Conservation (phyloP, 2,888 invertebrate species). For the Endotricha flammealis region DNA sequence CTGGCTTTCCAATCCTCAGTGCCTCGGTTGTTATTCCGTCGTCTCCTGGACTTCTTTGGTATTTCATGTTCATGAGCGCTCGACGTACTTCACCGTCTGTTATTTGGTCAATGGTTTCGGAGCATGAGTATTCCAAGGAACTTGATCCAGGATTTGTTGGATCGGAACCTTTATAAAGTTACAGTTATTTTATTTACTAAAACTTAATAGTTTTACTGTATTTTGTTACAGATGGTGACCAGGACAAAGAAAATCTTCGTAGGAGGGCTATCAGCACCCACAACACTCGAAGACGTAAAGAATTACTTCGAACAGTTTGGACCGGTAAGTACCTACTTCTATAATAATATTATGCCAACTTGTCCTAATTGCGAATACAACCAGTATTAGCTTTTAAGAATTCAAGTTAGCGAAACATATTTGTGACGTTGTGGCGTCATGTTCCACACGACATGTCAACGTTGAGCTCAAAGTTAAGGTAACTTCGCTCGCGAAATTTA, state of each 20-base stretch:
- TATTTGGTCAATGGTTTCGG: no score
- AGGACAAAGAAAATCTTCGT: conserved; percentile 99
- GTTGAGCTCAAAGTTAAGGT: conserved; percentile 41
- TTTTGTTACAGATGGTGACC: conserved; percentile 96
- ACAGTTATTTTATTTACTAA: conserved; percentile 14
- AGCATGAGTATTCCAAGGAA: no score
- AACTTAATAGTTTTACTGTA: conserved; percentile 20
- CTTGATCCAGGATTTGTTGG: no score
- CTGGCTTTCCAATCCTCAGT: no score
- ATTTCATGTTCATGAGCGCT: no score
- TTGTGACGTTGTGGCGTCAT: conserved; percentile 27
- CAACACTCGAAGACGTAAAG: conserved; percentile 99
- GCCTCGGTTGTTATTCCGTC: no score
- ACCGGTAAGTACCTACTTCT: conserved; percentile 86
- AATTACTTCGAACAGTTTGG: conserved; percentile 99
- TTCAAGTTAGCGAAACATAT: conserved; percentile 21
- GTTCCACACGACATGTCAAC: conserved; percentile 43
- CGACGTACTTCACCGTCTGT: no score
- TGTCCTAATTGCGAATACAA: no score
- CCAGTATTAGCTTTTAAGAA: conserved; percentile 5
- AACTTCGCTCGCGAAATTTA: conserved; percentile 53
- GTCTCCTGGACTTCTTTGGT: no score
- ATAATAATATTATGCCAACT: conserved; percentile 2
- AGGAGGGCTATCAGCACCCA: conserved; percentile 99
- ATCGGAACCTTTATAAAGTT: no score